Percentiles rank a stretch among this genome's conserved stretches.
phyloP scores from a whole-genome alignment of 2,113 vertebrate genomes.

The Lepus timidus region DNA sequence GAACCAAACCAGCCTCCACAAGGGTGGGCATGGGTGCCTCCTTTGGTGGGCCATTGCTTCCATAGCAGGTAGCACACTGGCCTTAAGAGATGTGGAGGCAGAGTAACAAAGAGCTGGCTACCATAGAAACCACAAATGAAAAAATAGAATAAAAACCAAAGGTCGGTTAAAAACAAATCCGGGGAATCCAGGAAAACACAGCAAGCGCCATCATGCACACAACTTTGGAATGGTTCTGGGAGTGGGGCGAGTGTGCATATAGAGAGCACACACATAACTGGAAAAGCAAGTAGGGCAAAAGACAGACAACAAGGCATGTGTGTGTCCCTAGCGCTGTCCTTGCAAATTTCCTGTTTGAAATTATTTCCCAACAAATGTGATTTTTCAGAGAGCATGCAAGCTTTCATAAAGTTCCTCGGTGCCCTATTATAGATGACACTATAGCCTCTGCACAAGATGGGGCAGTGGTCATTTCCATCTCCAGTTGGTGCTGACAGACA shows the following conservation, averaged over 20 bases:
- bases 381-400: neutral
- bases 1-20: neutral
- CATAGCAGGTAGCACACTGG: neutral
- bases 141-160: neutral
- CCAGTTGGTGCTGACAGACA: neutral
- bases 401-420: neutral
- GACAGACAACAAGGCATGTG: neutral
- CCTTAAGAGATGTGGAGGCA: neutral
- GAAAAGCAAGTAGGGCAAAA: neutral
- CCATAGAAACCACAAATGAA: neutral
- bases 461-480: neutral
- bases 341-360: constrained; percentile 32
- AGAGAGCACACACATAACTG: neutral
- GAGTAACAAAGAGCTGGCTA: neutral
- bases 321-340: neutral
- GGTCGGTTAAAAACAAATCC: neutral
- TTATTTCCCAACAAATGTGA: neutral
- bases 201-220: neutral
- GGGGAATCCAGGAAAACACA: neutral
- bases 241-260: accelerated
- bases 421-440: neutral
- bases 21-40: neutral
- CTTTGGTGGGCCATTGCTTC: neutral
- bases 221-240: neutral
- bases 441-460: neutral